phyloP scores from a whole-genome alignment of 30 jellyfish, hydroid and myxozoan species.

The Chrysaora quinquecirrha region DNA sequence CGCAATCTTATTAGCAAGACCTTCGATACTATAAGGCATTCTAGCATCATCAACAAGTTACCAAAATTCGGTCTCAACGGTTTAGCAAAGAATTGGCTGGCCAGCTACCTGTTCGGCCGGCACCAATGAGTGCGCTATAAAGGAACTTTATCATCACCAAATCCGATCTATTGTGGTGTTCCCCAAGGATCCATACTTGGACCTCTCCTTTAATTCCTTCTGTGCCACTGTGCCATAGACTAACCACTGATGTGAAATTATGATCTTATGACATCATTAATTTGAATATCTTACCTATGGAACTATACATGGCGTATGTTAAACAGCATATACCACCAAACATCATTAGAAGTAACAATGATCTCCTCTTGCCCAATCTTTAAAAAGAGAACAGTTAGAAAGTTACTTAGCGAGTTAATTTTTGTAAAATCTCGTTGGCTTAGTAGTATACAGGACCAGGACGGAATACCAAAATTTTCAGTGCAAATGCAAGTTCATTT shows the following conservation, averaged over 20 bases:
- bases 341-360: constrained; percentile 6
- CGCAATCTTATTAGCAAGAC: too few relatives aligned
- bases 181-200: too few relatives aligned
- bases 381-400: not conserved
- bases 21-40: too few relatives aligned
- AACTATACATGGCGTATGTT: not conserved
- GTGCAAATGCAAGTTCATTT: not conserved
- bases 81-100: too few relatives aligned
- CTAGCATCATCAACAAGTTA: too few relatives aligned
- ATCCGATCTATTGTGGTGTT: too few relatives aligned
- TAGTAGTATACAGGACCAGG: too few relatives aligned
- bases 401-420: not conserved
- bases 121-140: too few relatives aligned
- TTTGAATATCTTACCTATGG: constrained; percentile 19
- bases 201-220: not conserved
- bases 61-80: too few relatives aligned
- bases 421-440: not conserved
- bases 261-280: not conserved
- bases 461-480: not conserved
- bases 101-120: too few relatives aligned
- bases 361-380: constrained; percentile 53
- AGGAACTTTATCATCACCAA: too few relatives aligned
- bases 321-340: constrained; percentile 49
- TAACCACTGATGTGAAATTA: not conserved
- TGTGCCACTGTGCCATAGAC: not conserved